phyloP scores from a whole-genome alignment of 2,113 vertebrate genomes.

The Chlorodrepanis virens region DNA sequence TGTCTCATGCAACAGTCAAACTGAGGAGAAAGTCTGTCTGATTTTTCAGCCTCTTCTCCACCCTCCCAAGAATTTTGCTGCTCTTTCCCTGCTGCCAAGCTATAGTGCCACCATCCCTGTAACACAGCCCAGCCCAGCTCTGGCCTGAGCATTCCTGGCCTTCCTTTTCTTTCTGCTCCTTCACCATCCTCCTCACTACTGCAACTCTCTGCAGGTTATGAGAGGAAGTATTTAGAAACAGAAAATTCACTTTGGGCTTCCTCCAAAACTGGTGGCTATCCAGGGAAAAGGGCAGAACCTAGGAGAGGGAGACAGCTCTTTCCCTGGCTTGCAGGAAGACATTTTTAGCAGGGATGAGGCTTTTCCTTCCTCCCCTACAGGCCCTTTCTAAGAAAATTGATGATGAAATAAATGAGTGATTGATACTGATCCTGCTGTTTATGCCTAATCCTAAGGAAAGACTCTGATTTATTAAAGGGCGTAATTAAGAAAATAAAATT shows the following conservation, averaged over 20 bases:
- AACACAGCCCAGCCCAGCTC: accelerated
- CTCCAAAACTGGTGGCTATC: background rate
- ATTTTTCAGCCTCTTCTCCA: background rate
- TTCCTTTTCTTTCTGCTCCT: background rate
- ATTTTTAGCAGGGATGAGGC: background rate
- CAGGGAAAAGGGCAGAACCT: background rate
- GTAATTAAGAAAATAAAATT: background rate
- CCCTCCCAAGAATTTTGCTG: background rate
- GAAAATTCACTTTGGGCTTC: background rate
- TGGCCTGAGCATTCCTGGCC: background rate
- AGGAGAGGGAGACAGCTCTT: background rate
- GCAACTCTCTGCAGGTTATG: background rate
- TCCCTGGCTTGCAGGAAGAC: background rate
- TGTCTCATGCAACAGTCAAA: background rate
- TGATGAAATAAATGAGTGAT: background rate
- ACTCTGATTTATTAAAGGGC: background rate
- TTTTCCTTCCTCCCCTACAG: background rate
- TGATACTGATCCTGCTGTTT: background rate
- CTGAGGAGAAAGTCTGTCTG: background rate
- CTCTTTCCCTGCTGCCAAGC: background rate
- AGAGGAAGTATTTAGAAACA: background rate
- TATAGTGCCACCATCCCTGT: background rate
- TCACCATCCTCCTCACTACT: background rate
- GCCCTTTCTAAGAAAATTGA: background rate
- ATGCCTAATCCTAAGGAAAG: background rate